phyloP scores from a whole-genome alignment of 2,797 vertebrate species.

The Fringilla coelebs region DNA sequence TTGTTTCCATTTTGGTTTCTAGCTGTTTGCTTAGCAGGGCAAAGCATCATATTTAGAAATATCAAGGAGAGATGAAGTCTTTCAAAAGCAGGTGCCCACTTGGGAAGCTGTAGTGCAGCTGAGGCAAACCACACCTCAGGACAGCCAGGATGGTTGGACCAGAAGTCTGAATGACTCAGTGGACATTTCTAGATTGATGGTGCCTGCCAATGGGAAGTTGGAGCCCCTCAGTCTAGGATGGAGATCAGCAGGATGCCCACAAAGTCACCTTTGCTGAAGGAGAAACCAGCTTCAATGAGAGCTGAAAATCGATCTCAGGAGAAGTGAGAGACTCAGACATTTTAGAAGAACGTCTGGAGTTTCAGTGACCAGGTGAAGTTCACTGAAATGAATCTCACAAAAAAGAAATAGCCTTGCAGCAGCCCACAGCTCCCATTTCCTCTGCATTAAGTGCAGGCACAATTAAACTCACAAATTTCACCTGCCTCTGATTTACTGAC shows the following conservation, averaged over 20 bases:
- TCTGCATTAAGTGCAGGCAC: neutral
- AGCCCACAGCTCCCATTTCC: neutral
- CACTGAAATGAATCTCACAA: neutral
- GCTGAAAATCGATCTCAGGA: neutral
- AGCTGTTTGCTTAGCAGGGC: conserved; percentile 10
- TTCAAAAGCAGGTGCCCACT: neutral
- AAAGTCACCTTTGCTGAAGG: neutral
- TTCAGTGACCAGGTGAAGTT: neutral
- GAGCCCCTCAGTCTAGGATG: neutral
- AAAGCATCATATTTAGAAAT: conserved; percentile 23
- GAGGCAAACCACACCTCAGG: neutral
- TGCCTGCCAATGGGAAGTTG: neutral
- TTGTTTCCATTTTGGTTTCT: conserved; percentile 22
- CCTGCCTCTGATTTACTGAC: neutral
- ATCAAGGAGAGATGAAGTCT: neutral
- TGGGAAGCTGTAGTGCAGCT: neutral
- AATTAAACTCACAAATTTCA: neutral
- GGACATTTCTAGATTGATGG: neutral
- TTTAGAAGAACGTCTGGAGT: neutral
- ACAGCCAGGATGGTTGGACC: neutral
- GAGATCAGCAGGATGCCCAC: neutral
- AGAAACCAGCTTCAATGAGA: neutral
- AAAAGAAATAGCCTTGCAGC: neutral
- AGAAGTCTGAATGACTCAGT: neutral
- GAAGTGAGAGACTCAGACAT: neutral